Evolutionary conservation across 1,140 invertebrate species (phyloP).

Genomic region (Drosophila nasuta): DNA sequence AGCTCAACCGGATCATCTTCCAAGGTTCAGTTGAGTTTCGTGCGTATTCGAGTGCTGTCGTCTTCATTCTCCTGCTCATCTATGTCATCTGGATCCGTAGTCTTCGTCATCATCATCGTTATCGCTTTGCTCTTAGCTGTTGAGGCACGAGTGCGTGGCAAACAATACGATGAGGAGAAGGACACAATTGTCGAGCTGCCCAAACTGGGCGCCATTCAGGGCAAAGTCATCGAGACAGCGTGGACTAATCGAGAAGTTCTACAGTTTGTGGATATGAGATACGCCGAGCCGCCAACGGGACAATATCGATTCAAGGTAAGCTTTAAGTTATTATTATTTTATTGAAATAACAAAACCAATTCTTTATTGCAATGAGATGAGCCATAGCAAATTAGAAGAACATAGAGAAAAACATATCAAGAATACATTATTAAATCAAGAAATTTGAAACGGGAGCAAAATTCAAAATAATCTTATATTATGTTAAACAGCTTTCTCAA

Average conservation of each 20-base stretch:
- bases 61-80: not conserved
- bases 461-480: too few species aligned
- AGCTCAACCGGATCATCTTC: slow-evolving; percentile 34
- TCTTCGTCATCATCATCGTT: not conserved
- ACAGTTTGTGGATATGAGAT: slow-evolving; percentile 81
- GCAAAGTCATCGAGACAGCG: slow-evolving; percentile 70
- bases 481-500: too few species aligned
- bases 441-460: too few species aligned
- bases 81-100: slow-evolving; percentile 37
- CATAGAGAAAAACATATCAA: too few species aligned
- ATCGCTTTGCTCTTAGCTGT: not conserved
- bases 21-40: slow-evolving; percentile 65
- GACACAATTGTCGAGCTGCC: slow-evolving; percentile 77
- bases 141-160: slow-evolving; percentile 47
- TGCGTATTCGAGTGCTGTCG: slow-evolving; percentile 50
- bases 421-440: too few species aligned
- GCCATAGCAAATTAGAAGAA: too few species aligned
- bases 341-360: too few species aligned
- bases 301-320: slow-evolving; percentile 78
- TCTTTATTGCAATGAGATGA: too few species aligned
- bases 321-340: not conserved
- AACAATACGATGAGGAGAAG: slow-evolving; percentile 68
- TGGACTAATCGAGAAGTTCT: slow-evolving; percentile 78
- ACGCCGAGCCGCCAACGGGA: slow-evolving; percentile 80
- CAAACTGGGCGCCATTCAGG: slow-evolving; percentile 75